phyloP scores from a whole-genome alignment of 2,113 vertebrate genomes.

The Crotalus horridus region DNA sequence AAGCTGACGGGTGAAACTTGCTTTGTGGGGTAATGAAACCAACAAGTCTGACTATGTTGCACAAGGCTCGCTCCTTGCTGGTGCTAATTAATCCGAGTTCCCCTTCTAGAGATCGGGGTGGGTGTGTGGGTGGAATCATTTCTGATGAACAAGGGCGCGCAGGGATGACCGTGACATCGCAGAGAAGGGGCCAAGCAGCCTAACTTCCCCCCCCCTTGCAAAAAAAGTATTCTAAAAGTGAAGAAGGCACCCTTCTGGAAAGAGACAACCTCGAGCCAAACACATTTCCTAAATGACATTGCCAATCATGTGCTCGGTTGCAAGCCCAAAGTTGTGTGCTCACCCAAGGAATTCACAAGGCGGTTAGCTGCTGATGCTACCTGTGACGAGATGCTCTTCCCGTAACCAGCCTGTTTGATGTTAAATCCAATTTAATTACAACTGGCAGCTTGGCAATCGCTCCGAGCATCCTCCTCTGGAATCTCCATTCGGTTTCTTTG shows the following conservation, averaged over 20 bases:
- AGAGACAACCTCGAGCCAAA: background rate
- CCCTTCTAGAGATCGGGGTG: background rate
- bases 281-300: background rate
- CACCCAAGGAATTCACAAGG: background rate
- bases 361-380: background rate
- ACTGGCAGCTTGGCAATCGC: background rate
- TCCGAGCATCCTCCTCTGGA: background rate
- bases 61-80: background rate
- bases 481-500: background rate
- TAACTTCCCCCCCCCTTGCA: no score
- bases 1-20: background rate
- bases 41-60: background rate
- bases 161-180: fast-evolving
- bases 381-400: background rate
- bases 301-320: background rate
- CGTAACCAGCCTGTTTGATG: background rate
- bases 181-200: background rate
- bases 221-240: background rate
- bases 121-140: no score
- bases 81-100: background rate
- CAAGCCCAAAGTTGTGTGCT: background rate
- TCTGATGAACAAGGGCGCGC: fast-evolving
- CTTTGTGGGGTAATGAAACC: background rate
- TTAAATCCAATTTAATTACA: slow-evolving; percentile 15
- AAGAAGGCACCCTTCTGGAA: background rate